Base-by-base conservation (phyloP, 2,888 invertebrate species). In the Calameuta filiformis region DNA sequence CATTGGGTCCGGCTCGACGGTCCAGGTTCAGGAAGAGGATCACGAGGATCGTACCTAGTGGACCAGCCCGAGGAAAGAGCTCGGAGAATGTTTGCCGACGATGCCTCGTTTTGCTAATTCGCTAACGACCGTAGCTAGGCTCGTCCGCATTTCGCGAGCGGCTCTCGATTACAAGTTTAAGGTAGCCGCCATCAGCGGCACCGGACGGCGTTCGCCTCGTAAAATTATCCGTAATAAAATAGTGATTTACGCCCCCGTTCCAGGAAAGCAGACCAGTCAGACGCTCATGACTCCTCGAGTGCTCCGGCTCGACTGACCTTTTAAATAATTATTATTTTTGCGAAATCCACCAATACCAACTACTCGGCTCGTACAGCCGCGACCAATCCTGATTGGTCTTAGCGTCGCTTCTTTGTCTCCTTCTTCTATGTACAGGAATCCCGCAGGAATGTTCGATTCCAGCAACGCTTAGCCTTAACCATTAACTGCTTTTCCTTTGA, bases 221-320 rank as follows among this genome's bases (percentile, higher is more conserved):
- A 90, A 90, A 90, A 90, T 90, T 90, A 90, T 90, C 90, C 85
- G 89, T 87, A 89, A 78, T 78, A 78, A 78, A 78, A 78, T 78
- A 34, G 68, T 78, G 78, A 78, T 78, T 78, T 78, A 78, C 78
- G 78, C 78, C 71, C 78, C 73, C 75, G 80, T 83, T 90, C 90
- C 87, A 81, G 85, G 90, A 90, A 90, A 84, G 83, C 80, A 84
- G 81, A 82, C 86, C 87, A 84, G 83, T 85, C 84, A 82, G 87
- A 87, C 83, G 82, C 80, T 82, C 79, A 77, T 81, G 79, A 56
- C 76, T 77, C 74, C 74, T 12, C 76, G 75, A 75, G 80, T 76
- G 75, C 76, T 69, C 81, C 23, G 56, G 81, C 76, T 81, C 82
- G 79, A 82, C 84, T 84, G 84, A 85, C 83, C 83, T 85, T 56